Evolutionary conservation across 1,140 invertebrate species (phyloP), one percentile per base, ranked within the genome.

Genomic region (Formica selysi): DNA sequence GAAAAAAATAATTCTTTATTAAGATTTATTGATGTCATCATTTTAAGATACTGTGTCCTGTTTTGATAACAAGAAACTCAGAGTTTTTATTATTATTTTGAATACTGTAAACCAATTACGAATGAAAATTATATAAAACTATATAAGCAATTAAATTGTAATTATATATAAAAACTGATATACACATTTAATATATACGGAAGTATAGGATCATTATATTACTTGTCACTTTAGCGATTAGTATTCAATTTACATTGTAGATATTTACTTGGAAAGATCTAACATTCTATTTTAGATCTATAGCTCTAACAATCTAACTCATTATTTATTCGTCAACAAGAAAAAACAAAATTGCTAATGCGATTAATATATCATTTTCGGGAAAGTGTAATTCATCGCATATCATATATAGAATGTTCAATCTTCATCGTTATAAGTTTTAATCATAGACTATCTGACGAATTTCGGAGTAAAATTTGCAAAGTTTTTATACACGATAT

Each of bases 291-390:
- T 41, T 81, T 54, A 38, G 7, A 59, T 6, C 11, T 11, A 44
- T 10, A 57, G 6, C 38, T 54, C 36, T 81, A 44, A 41, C 29
- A 44, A 68, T 36, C 16, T 36, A 74, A 74, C 41, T 62, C n/a
- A 61, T 61, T 71, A 59, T 71, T 36, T 61, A 61, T 81, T 81
- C 67, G 71, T 71, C 26, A 32, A 44, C 74, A 67, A 57, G 48
- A 16, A 73, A 73, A 73, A 73, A 19, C 32, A n/a, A 61, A 83
- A 73, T 74, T 83, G 68, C 68, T 74, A 54, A 62, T 83, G 79
- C 67, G 38, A 83, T 83, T 83, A 83, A 83, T 83, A 73, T 44
- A 74, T 74, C 68, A 83, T 83, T 74, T 83, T 32, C 26, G 79
- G 68, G 79, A 13, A 57, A 83, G 26, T 74, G 68, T 83, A 74